Conservation (phyloP, 2,113 vertebrate genomes). For the Antechinus stuartii region DNA sequence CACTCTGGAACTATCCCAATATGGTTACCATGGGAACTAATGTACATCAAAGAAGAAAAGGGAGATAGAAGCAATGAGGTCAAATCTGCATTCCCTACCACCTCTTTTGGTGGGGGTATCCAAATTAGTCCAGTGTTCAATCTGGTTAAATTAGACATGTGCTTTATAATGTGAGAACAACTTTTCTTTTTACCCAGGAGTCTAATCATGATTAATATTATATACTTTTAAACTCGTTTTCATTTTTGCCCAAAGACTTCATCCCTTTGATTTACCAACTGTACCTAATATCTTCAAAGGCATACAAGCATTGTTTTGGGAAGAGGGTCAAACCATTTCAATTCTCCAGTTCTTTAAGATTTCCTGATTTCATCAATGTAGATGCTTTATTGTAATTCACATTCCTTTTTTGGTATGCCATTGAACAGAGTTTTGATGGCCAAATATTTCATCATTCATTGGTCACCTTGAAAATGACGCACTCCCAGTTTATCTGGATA, state of each 20-base stretch:
- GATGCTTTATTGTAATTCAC: not conserved
- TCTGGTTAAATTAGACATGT: constrained; percentile 48
- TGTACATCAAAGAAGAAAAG: constrained; percentile 67
- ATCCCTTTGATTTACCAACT: constrained; percentile 21
- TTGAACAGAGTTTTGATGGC: not conserved
- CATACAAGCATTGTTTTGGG: not conserved
- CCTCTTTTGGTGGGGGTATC: constrained; percentile 48
- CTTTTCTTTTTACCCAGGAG: constrained; percentile 35
- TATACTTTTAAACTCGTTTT: not conserved
- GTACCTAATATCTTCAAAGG: constrained; percentile 6
- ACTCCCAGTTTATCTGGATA: not conserved
- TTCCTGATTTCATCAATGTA: not conserved
- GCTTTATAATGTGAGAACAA: constrained; percentile 13
- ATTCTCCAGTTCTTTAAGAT: not conserved
- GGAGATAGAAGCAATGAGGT: constrained; percentile 40
- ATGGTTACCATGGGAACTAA: constrained; percentile 80
- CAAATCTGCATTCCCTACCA: constrained; percentile 54
- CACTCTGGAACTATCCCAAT: constrained; percentile 59
- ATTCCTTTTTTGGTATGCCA: not conserved
- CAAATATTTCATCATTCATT: not conserved
- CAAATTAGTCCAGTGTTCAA: constrained; percentile 44
- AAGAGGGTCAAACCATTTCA: not conserved
- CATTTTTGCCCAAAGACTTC: constrained; percentile 18
- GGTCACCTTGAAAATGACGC: not conserved
- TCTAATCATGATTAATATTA: not conserved